Evolutionary conservation across 2,113 vertebrate genomes (phyloP).

Genomic region (Collichthys lucidus): DNA sequence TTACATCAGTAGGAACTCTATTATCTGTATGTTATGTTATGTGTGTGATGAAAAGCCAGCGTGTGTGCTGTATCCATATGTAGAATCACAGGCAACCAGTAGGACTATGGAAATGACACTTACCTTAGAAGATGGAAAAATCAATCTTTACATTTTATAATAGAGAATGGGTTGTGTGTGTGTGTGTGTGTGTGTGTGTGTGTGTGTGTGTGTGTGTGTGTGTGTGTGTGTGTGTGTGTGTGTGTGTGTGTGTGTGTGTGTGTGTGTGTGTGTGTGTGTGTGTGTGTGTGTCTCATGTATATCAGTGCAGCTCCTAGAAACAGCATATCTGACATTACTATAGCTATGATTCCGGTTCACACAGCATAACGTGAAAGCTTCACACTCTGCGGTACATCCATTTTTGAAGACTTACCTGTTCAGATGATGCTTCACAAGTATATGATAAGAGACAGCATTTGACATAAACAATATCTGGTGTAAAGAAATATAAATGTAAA

Average conservation of each 20-base stretch:
- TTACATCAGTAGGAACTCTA: background rate
- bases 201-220: background rate
- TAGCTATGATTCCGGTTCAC: background rate
- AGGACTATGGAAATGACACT: conserved; percentile 61
- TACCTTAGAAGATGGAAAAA: conserved; percentile 70
- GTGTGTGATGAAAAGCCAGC: conserved; percentile 18
- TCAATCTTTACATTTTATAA: conserved; percentile 13
- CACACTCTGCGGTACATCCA: background rate
- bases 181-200: conserved; percentile 1
- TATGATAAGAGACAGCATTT: conserved; percentile 51
- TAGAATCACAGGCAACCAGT: conserved; percentile 11
- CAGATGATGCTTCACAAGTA: conserved; percentile 57
- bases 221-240: conserved; percentile 2
- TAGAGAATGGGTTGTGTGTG: background rate
- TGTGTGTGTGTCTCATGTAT: background rate
- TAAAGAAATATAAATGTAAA: conserved; percentile 18
- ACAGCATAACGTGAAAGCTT: background rate
- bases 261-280: conserved; percentile 1
- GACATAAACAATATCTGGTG: conserved; percentile 23
- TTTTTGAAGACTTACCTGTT: conserved; percentile 75
- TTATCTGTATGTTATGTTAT: background rate
- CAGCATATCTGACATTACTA: background rate
- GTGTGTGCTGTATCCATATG: conserved; percentile 12
- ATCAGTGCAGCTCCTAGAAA: background rate
- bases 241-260: conserved; percentile 2